Evolutionary conservation across 2,797 vertebrate genomes (phyloP).

Genomic region (Tokudaia tokunoshimensis): DNA sequence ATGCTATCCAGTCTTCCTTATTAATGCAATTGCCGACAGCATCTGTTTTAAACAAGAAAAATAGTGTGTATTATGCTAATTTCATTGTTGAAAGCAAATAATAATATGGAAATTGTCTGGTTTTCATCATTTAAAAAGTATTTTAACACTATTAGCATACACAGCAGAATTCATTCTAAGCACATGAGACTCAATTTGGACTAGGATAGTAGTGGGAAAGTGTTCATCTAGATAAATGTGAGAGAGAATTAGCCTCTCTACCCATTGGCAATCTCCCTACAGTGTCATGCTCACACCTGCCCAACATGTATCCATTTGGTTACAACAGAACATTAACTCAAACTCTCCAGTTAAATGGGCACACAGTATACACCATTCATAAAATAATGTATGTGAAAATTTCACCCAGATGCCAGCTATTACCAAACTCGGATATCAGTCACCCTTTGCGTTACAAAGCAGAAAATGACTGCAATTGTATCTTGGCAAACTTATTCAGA

Average conservation of each 20-base stretch:
- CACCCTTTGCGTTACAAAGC: background rate
- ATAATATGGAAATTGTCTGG: slow-evolving; percentile 69
- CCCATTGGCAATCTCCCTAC: slow-evolving; percentile 9
- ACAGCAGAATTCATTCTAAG: slow-evolving; percentile 61
- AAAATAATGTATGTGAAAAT: slow-evolving; percentile 1
- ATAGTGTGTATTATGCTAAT: slow-evolving; percentile 73
- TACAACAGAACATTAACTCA: slow-evolving; percentile 54
- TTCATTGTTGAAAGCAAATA: slow-evolving; percentile 76
- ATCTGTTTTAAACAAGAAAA: slow-evolving; percentile 72
- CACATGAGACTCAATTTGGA: slow-evolving; percentile 62
- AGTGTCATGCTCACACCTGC: slow-evolving; percentile 21
- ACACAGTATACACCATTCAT: background rate
- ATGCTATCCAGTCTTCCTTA: slow-evolving; percentile 64
- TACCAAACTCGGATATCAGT: background rate
- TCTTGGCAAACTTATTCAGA: background rate
- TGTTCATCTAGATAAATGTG: slow-evolving; percentile 41
- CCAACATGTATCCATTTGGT: slow-evolving; percentile 48
- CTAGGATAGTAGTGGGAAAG: slow-evolving; percentile 43
- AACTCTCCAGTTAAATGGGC: background rate
- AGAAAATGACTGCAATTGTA: background rate
- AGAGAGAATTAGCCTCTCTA: slow-evolving; percentile 57
- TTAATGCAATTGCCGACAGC: slow-evolving; percentile 68
- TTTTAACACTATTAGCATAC: slow-evolving; percentile 68
- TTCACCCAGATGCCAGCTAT: background rate
- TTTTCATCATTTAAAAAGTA: slow-evolving; percentile 66